Evolutionary conservation across 2,113 vertebrate species (phyloP), one percentile per base, ranked within the genome.

Genomic region (Eptatretus burgeri): DNA sequence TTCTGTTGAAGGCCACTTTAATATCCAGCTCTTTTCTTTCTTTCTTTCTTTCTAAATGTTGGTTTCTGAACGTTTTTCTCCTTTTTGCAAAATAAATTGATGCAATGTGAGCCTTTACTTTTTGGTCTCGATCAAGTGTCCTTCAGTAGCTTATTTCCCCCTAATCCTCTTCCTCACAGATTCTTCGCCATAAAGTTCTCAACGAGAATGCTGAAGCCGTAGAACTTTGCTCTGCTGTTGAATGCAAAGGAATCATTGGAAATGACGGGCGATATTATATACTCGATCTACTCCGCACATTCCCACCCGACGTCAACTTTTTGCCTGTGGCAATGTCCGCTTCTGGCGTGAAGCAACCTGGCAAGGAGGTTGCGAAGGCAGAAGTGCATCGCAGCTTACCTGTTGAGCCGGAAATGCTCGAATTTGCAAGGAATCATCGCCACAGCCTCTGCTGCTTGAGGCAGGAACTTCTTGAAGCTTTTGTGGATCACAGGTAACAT

Each of bases 201-300:
- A 94, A 87, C 0, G 91, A 96, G 74, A 91, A 84, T 10, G 76
- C 81, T 0, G 80, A 82, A 64, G 68, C 78, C 5, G 85, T 94
- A 73, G 83, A 88, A 72, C 80, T 98, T 66, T 98, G 85, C 75
- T 96, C 89, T 3, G 95, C 91, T 0, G 91, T 98, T 2, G 91
- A 98, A 72, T 98, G 91, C 73, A 98, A 98, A 72, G 91, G 91
- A 64, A 98, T 98, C 70, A 86, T 94, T 1, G 91, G 91, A 68
- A 98, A 98, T 0, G 91, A 98, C 0, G 84, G 91, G 2, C 80
- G 91, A 41, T 85, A 98, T 70, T 98, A 98, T 68, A 93, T 98
- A 69, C 77, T 98, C 51, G 91, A 98, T 74, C 77, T 98, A 63
- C 79, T 98, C 49, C 85, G 91, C 19, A 98, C 91, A 62, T 96